These are phyloP conservation scores for Calliphora vomitoria DNA, from an alignment of 2,888 invertebrate genomes.

Conservation along the genomic window DNA sequence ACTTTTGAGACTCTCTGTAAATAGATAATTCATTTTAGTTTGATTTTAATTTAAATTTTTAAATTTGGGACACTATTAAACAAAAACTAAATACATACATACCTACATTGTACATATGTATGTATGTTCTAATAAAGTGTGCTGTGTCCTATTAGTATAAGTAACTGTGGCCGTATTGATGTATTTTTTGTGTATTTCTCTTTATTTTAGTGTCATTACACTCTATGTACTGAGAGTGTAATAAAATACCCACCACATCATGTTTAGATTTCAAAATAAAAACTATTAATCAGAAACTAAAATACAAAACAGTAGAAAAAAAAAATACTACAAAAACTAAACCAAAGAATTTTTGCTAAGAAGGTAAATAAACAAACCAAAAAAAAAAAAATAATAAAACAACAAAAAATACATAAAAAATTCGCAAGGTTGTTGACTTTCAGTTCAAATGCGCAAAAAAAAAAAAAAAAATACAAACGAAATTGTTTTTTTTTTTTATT, in stretches of 20 bases:
- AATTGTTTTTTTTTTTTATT: slow-evolving; percentile 5
- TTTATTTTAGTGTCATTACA: slow-evolving; percentile 49
- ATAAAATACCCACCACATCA: slow-evolving; percentile 53
- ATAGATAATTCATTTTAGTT: too few relatives aligned
- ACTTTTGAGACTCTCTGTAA: too few relatives aligned
- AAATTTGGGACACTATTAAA: too few relatives aligned
- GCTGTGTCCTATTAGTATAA: neutral
- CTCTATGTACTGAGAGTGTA: slow-evolving; percentile 49
- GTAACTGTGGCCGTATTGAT: neutral
- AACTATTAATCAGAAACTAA: slow-evolving; percentile 32
- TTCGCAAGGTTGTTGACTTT: slow-evolving; percentile 65
- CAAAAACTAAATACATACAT: too few relatives aligned
- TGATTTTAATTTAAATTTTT: too few relatives aligned
- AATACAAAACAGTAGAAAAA: slow-evolving; percentile 17
- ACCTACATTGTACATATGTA: neutral
- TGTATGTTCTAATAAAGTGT: neutral
- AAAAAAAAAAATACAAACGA: slow-evolving; percentile 28
- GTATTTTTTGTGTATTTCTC: slow-evolving; percentile 10
- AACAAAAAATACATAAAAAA: slow-evolving; percentile 40
- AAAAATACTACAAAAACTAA: slow-evolving; percentile 15
- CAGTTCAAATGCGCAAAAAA: slow-evolving; percentile 54
- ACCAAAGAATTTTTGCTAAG: slow-evolving; percentile 41
- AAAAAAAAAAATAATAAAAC: slow-evolving; percentile 2
- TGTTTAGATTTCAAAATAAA: slow-evolving; percentile 55
- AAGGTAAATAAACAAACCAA: slow-evolving; percentile 36